Evolutionary conservation across 2,797 vertebrate genomes (phyloP).

Genomic region (Phalanger gymnotis): DNA sequence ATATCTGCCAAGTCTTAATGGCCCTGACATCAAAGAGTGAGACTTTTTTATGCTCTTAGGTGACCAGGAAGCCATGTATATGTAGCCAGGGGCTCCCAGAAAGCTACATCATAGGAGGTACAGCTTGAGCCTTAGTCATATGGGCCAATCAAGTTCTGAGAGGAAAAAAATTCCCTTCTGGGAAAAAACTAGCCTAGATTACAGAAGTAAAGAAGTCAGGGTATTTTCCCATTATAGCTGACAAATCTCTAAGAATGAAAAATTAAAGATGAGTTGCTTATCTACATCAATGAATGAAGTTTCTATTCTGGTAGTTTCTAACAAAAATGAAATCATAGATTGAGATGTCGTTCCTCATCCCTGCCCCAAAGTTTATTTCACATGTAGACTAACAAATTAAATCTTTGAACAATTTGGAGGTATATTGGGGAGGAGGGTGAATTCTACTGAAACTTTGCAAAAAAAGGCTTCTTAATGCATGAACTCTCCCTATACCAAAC

Average conservation of each 20-base stretch:
- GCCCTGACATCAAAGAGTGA: neutral
- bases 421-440: neutral
- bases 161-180: neutral
- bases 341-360: slow-evolving; percentile 16
- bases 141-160: neutral
- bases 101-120: neutral
- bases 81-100: neutral
- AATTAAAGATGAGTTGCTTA: neutral
- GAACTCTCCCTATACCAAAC: no score
- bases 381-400: slow-evolving; percentile 69
- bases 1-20: neutral
- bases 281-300: neutral
- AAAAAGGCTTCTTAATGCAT: no score
- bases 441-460: no score
- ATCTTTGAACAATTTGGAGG: slow-evolving; percentile 77
- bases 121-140: neutral
- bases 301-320: neutral
- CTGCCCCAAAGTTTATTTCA: slow-evolving; percentile 68
- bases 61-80: neutral
- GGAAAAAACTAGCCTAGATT: neutral
- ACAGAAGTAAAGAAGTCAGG: neutral
- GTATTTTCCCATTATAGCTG: neutral
- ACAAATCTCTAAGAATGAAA: neutral
- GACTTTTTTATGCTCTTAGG: neutral
- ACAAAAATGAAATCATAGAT: neutral